phyloP scores from a whole-genome alignment of 1,140 invertebrate genomes.

The Zaprionus kolodkinae region DNA sequence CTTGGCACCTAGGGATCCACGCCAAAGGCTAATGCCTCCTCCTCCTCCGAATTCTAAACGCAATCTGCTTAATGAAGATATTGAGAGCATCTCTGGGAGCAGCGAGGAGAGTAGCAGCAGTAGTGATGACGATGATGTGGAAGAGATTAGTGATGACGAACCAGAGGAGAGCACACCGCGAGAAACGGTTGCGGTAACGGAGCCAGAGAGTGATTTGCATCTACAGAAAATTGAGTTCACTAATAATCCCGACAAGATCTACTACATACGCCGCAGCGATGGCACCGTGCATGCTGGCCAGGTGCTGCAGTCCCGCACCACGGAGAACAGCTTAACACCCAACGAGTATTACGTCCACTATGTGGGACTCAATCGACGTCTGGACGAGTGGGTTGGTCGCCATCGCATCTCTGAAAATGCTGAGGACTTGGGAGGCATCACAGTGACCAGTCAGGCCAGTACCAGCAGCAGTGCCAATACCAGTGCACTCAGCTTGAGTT shows the following conservation, averaged over 20 bases:
- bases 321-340: slow-evolving; percentile 88
- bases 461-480: neutral
- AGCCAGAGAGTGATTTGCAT: slow-evolving; percentile 18
- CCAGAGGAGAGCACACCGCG: slow-evolving; percentile 39
- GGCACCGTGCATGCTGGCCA: slow-evolving; percentile 96
- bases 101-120: slow-evolving; percentile 52
- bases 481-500: neutral
- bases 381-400: slow-evolving; percentile 98
- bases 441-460: slow-evolving; percentile 36
- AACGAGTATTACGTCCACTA: slow-evolving; percentile 99
- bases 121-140: slow-evolving; percentile 22
- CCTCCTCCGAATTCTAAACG: slow-evolving; percentile 25
- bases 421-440: slow-evolving; percentile 62
- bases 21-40: slow-evolving; percentile 29
- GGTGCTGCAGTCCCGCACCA: slow-evolving; percentile 94
- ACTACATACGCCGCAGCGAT: slow-evolving; percentile 91
- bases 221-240: slow-evolving; percentile 60
- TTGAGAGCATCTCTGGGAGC: slow-evolving; percentile 59
- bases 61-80: slow-evolving; percentile 46
- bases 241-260: slow-evolving; percentile 92
- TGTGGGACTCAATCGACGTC: slow-evolving; percentile 95
- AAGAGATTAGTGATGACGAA: slow-evolving; percentile 50
- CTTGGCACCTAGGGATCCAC: slow-evolving; percentile 38
- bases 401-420: slow-evolving; percentile 86
- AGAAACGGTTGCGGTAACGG: slow-evolving; percentile 24